These are phyloP conservation scores for Caenorhabditis zanzibari DNA, from an alignment of 2,888 invertebrate species.

Conservation along the genomic window DNA sequence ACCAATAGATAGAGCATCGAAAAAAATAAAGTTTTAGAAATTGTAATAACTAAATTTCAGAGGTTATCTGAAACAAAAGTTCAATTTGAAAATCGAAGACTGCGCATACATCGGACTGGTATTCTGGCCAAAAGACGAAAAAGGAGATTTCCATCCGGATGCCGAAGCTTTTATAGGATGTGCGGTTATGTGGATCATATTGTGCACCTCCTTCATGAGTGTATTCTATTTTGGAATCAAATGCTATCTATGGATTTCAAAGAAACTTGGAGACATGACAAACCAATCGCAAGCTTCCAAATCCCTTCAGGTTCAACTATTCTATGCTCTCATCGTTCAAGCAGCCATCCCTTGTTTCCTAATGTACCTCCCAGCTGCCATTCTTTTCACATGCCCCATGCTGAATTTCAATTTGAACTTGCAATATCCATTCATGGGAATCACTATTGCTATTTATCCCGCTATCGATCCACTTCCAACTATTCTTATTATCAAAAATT, in stretches of 20 bases:
- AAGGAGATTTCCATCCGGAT: neutral
- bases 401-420: neutral
- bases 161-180: conserved; percentile 17
- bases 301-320: conserved; percentile 30
- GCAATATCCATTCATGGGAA: conserved; percentile 1
- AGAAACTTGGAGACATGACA: neutral
- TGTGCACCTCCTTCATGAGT: conserved; percentile 4
- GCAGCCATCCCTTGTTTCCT: conserved; percentile 24
- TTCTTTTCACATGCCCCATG: conserved; percentile 28
- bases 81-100: conserved; percentile 28
- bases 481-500: conserved; percentile 37
- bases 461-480: conserved; percentile 27
- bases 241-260: conserved; percentile 11
- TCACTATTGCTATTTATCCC: conserved; percentile 34
- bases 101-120: conserved; percentile 18
- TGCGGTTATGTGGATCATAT: conserved; percentile 19
- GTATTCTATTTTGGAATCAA: conserved; percentile 39
- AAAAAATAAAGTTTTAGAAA: no score
- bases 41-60: no score
- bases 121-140: conserved; percentile 32
- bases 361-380: conserved; percentile 21
- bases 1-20: no score
- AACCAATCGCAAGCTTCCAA: neutral
- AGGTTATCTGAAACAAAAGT: conserved; percentile 12
- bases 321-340: conserved; percentile 28